Evolutionary conservation across 2,888 invertebrate species (phyloP), one percentile per base, ranked within the genome.

Genomic region (Pseudeuparius sepicola): DNA sequence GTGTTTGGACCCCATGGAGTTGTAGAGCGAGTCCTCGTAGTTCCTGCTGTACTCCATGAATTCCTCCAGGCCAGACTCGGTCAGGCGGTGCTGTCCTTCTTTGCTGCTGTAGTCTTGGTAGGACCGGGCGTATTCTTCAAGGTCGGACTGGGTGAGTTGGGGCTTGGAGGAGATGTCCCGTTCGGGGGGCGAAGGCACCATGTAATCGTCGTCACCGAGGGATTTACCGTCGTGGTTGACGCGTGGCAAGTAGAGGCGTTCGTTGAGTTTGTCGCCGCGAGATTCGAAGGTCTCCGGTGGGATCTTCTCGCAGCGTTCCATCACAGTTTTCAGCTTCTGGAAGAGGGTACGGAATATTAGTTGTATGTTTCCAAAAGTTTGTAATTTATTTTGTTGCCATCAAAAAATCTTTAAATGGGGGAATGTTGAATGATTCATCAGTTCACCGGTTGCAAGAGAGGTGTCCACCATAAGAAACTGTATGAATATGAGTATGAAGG

Each of bases 131-230:
- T 79, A 79, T 49, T 78, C 74, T 56, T 80, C 79, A 40, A 80
- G 65, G 51, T 79, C 79, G 30, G 76, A 75, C 55, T 78, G 75
- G 26, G 75, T 78, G 43, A 62, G 49, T 31, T 60, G 59, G 5
- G 60, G 56, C 44, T 59, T 58, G 33, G 46, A 63, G 37, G 67
- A 57, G n/a, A n/a, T n/a, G 36, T 79, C 79, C 39, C 78, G 59
- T 60, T 79, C 79, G 1, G 79, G 79, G 10, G 78, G 78, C 13
- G 79, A 78, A 20, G 78, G 77, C 37, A 75, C 73, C 51, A 67
- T 70, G 60, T 78, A 78, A 49, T 78, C 76, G 44, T 61, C 59
- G 50, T 77, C 77, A 31, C 74, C 75, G 30, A 72, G 55, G 14
- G 65, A 55, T 55, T 73, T 73, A 24, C 76, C 75, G 52, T 78